These are phyloP conservation scores for Drosophila ezoana DNA, from an alignment of 2,888 invertebrate genomes.

Conservation along the genomic window DNA sequence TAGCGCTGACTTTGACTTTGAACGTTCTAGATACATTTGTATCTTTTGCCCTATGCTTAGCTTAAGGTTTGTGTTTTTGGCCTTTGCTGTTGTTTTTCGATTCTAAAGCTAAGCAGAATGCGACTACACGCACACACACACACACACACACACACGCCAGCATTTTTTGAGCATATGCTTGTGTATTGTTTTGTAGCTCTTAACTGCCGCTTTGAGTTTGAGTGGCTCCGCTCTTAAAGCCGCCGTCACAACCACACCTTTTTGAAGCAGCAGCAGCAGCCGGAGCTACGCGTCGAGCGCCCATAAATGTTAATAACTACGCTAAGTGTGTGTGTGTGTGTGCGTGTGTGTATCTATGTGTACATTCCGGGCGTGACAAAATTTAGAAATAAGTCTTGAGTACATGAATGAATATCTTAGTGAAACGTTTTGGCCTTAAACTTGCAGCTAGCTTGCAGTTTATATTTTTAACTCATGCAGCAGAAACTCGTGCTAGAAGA, in stretches of 20 bases:
- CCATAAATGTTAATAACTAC: conserved; percentile 21
- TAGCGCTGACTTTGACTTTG: conserved; percentile 42
- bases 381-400: conserved; percentile 1
- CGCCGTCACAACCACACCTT: conserved; percentile 74
- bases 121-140: conserved; percentile 26
- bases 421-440: neutral
- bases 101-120: conserved; percentile 36
- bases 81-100: conserved; percentile 13
- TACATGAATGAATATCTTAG: neutral
- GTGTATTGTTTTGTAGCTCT: conserved; percentile 53
- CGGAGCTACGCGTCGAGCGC: conserved; percentile 1
- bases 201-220: conserved; percentile 39
- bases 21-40: conserved; percentile 44
- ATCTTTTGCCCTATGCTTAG: conserved; percentile 22
- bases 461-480: neutral
- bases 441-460: neutral
- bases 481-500: neutral
- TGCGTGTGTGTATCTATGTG: conserved; percentile 22
- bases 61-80: conserved; percentile 17
- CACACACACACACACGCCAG: conserved; percentile 20
- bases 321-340: neutral
- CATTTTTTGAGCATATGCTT: conserved; percentile 6
- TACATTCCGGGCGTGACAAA: conserved; percentile 61
- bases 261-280: conserved; percentile 39
- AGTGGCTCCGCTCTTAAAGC: conserved; percentile 62